Base-by-base conservation (phyloP, 2,888 invertebrate species). In the Lysandra coridon region DNA sequence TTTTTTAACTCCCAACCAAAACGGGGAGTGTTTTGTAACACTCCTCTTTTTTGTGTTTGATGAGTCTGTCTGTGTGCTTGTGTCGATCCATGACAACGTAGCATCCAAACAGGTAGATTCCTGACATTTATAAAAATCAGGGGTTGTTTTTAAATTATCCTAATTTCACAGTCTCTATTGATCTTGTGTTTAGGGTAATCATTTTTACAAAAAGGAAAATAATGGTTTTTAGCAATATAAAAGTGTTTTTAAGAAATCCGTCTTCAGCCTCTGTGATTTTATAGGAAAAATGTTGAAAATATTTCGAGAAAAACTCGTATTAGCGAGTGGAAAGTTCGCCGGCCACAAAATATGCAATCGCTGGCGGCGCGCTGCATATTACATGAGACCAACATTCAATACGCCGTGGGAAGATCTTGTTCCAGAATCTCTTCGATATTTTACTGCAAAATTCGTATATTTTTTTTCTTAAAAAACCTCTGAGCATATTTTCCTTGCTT, bases 361-460 rank as follows among this genome's bases (percentile, higher is more conserved):
- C 84, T 84, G 82, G 83, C 83, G 86, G 87, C 84, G 82, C 84
- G 84, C 85, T 93, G 92, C 91, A 93, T 93, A 91, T 92, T 92
- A 90, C 91, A 92, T 92, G 92, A 92, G 91, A 85, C 85, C 87
- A 92, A 92, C 87, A 92, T 90, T 92, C 89, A 90, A 92, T 91
- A 92, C 86, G 89, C 85, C 87, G 86, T 87, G 87, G 87, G 87
- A 91, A 90, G 89, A 88, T 87, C 82, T 83, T 82, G 64, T 69
- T 69, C 33, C 0, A 0, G 12, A 3, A 30, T 23, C 82, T 80
- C 80, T 81, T 44, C 57, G 80, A 81, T 79, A 81, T 80, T 79
- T 74, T 78, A 80, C 76, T 12, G 23, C 0, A 0, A 69, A 69
- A 69, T 69, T 69, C 33, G 12, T 69, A 14, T 69, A 69, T 33